Conservation (phyloP, 2,797 vertebrate genomes). For the Neosilurus mollespiculum region DNA sequence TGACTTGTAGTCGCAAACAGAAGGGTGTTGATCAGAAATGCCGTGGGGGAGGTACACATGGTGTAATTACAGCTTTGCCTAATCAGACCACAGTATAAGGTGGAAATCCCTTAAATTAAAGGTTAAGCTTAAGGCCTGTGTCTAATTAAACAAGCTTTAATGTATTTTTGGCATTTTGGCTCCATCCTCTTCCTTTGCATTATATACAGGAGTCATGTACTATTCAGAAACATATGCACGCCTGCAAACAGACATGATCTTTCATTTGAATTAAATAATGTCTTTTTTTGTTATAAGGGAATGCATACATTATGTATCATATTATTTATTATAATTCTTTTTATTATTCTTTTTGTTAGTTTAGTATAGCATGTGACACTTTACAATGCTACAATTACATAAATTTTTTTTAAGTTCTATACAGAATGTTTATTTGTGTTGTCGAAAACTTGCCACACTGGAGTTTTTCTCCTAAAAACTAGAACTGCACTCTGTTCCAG, state of each 20-base stretch:
- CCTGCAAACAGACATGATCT: too few species aligned
- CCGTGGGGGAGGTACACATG: constrained; percentile 28
- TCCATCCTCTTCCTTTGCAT: constrained; percentile 25
- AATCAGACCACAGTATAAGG: constrained; percentile 51
- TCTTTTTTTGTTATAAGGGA: neutral
- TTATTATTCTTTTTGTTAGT: neutral
- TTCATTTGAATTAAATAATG: neutral
- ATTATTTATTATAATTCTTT: neutral
- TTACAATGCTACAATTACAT: neutral
- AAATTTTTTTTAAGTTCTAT: too few species aligned
- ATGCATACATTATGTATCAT: neutral
- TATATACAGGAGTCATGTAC: constrained; percentile 34
- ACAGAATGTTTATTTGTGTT: neutral
- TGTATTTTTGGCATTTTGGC: constrained; percentile 43
- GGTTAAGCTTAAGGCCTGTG: constrained; percentile 38
- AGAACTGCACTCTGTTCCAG: constrained; percentile 16
- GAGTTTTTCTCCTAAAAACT: constrained; percentile 30
- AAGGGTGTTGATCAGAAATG: constrained; percentile 47
- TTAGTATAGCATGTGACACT: neutral
- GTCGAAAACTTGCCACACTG: constrained; percentile 38
- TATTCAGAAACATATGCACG: constrained; percentile 27
- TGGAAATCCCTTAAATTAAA: constrained; percentile 52
- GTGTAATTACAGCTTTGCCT: constrained; percentile 53
- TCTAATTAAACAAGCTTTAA: constrained; percentile 53
- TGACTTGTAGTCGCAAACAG: constrained; percentile 24